phyloP scores from a whole-genome alignment of 2,888 invertebrate species.

The Amiota minor region DNA sequence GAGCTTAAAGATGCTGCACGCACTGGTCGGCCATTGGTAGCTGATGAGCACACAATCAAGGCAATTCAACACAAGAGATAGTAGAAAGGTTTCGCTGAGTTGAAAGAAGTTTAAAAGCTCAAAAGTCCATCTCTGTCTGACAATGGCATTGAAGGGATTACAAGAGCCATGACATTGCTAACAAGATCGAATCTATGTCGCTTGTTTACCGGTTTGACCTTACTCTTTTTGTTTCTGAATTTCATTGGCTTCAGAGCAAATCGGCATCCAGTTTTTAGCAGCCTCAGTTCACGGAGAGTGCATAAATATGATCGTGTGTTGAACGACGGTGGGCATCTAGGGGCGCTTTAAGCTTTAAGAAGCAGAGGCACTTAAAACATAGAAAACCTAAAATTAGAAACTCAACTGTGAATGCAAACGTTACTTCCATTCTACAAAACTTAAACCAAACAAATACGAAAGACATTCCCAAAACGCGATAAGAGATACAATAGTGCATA shows the following conservation, averaged over 20 bases:
- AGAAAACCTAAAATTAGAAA: constrained; percentile 53
- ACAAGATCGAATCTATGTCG: constrained; percentile 63
- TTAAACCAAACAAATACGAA: constrained; percentile 49
- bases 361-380: constrained; percentile 27
- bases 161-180: constrained; percentile 38
- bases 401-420: constrained; percentile 62
- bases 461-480: constrained; percentile 15
- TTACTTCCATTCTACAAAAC: constrained; percentile 67
- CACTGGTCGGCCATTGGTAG: no score
- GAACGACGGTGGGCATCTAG: constrained; percentile 45
- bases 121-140: no score
- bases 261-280: constrained; percentile 63
- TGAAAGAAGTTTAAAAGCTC: no score
- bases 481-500: constrained; percentile 28
- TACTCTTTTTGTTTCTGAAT: constrained; percentile 67
- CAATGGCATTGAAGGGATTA: no score
- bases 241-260: constrained; percentile 64
- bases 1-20: no score
- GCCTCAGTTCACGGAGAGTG: constrained; percentile 63
- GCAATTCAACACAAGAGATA: no score
- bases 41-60: no score
- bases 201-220: constrained; percentile 59
- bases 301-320: constrained; percentile 60
- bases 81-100: no score
- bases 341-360: constrained; percentile 41